Base-by-base conservation (phyloP, 2,113 vertebrate genomes). In the Arothron firmamentum region DNA sequence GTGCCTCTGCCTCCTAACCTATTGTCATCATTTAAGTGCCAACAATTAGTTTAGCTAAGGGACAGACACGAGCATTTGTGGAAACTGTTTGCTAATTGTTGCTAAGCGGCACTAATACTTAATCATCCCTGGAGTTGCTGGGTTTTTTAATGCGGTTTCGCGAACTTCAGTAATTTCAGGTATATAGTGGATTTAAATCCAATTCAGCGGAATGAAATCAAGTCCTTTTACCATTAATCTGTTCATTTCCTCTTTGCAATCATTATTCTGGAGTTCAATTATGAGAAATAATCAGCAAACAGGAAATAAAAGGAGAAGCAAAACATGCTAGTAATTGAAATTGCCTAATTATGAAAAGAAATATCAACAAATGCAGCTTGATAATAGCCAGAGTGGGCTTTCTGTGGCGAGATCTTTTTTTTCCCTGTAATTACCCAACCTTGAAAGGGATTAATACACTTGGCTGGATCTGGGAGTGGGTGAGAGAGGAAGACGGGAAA, bases 401-500 rank as follows among this genome's bases (percentile, higher is more conserved):
- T 82, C 56, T 81, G 56, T 80, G 70, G 53, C 70, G 59, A 52
- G 53, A 69, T 56, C 25, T 62, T 64, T 6, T 6, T 18, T 48
- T 21, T 67, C 65, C 66, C 68, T 50, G 71, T 43, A 86, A 82
- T 88, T 85, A 82, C 59, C 70, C 65, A 77, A 75, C 75, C 77
- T 72, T 79, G 74, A 86, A 81, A 72, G 76, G 82, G 75, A 84
- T 86, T 79, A 82, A 63, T 68, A 61, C 63, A 66, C 61, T 83
- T 46, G 16, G 46, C 51, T 77, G 56, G 67, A 57, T 59, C 58
- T 70, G 31, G 2, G 66, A 72, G 65, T 73, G 67, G 65, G 57
- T 62, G 53, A 72, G 53, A 76, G 58, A 46, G 43, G 50, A 60
- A 49, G 59, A 63, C 20, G 13, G 18, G 48, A 63, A 61, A 62